A percentile compares a stretch with the other conserved stretches of the same genome.
Conservation (phyloP, 2,888 invertebrate genomes). For the Sceliomorpha sp. region DNA sequence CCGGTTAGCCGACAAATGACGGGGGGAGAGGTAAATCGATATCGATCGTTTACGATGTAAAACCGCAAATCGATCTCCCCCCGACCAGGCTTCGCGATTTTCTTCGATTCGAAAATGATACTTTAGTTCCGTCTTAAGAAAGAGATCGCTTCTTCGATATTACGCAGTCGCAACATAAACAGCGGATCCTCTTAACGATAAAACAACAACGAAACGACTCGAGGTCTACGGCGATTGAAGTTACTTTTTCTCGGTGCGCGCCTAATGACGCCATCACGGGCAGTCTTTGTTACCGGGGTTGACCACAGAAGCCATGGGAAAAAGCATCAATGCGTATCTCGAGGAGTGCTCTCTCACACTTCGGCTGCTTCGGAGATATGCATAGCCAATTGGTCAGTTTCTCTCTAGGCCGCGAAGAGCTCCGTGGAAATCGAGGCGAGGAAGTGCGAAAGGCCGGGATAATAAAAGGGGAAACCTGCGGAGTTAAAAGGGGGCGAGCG, state of each 20-base stretch:
- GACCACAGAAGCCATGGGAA: constrained; percentile 61
- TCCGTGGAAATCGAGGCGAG: constrained; percentile 25
- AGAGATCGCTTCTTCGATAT: too few species aligned
- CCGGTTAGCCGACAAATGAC: too few species aligned
- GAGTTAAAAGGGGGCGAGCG: constrained; percentile 9
- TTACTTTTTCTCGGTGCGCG: constrained; percentile 21
- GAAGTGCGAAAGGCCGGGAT: constrained; percentile 24
- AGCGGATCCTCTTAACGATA: too few species aligned
- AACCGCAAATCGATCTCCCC: too few species aligned
- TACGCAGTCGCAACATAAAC: too few species aligned
- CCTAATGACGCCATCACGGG: constrained; percentile 21
- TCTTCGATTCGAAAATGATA: too few species aligned
- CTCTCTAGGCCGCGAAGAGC: constrained; percentile 19
- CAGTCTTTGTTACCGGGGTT: constrained; percentile 33
- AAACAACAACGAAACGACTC: too few species aligned
- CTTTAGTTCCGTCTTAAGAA: too few species aligned
- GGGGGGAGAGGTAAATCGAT: too few species aligned
- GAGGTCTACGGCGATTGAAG: too few species aligned
- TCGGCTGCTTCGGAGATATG: constrained; percentile 28
- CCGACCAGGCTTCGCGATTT: too few species aligned
- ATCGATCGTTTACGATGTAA: too few species aligned
- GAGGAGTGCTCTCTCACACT: constrained; percentile 61
- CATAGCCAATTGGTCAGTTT: constrained; percentile 23
- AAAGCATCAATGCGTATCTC: constrained; percentile 69
- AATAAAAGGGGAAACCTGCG: constrained; percentile 27